phyloP scores from a whole-genome alignment of 2,888 invertebrate species.

The Anodontia alba region DNA sequence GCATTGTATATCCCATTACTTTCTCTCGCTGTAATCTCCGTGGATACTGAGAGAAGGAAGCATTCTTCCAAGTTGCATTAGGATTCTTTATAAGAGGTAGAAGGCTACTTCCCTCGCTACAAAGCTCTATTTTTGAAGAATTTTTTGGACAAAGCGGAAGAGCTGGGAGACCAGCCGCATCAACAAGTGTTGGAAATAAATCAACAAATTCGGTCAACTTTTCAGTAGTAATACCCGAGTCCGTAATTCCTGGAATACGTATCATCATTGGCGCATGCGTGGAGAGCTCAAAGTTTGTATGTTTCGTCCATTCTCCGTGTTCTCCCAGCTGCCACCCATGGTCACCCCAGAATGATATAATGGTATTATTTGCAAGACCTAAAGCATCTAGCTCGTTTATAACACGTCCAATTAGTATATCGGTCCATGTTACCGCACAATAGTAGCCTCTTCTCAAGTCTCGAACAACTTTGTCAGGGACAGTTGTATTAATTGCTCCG shows the following conservation, averaged over 20 bases:
- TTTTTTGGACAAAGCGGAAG: conserved; percentile 63
- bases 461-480: conserved; percentile 60
- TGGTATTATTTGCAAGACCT: conserved; percentile 64
- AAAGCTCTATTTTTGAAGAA: conserved; percentile 51
- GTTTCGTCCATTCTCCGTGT: conserved; percentile 74
- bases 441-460: conserved; percentile 67
- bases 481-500: conserved; percentile 69
- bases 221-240: conserved; percentile 57
- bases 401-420: conserved; percentile 59
- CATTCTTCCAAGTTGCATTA: conserved; percentile 37
- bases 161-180: conserved; percentile 65
- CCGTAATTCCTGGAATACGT: conserved; percentile 71
- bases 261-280: conserved; percentile 75
- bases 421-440: conserved; percentile 61
- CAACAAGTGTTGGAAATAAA: conserved; percentile 71
- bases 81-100: conserved; percentile 60
- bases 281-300: conserved; percentile 74
- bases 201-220: conserved; percentile 73
- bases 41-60: conserved; percentile 67
- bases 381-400: conserved; percentile 55
- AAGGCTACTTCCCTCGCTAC: conserved; percentile 69
- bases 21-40: conserved; percentile 30
- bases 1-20: conserved; percentile 70
- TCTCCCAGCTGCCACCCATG: conserved; percentile 77
- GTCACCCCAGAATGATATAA: conserved; percentile 71